A percentile compares a stretch with the other conserved stretches of the same genome.
Conservation (phyloP, 1,140 invertebrate species). For the Sitobion miscanthi region DNA sequence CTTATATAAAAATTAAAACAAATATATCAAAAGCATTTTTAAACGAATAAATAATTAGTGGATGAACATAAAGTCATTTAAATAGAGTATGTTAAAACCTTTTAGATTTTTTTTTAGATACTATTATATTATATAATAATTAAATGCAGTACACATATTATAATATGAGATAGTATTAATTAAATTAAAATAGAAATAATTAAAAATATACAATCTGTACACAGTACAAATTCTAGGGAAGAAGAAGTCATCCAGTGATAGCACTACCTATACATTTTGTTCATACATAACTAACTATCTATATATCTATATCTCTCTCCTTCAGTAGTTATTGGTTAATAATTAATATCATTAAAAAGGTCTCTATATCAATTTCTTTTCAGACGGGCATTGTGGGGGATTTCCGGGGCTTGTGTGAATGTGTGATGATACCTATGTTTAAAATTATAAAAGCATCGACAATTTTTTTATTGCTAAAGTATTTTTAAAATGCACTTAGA, state of each 20-base stretch:
- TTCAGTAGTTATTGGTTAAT: too few relatives aligned
- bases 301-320: too few relatives aligned
- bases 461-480: neutral
- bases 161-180: neutral
- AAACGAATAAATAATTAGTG: neutral
- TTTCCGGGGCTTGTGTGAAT: too few relatives aligned
- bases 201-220: neutral
- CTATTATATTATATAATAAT: neutral
- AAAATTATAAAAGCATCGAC: neutral
- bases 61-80: neutral
- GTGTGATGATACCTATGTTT: neutral
- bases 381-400: too few relatives aligned
- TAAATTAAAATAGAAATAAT: neutral
- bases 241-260: too few relatives aligned
- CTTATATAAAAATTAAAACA: neutral
- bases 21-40: neutral
- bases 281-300: too few relatives aligned
- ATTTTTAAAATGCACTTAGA: neutral
- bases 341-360: too few relatives aligned
- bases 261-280: too few relatives aligned
- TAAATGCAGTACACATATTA: neutral
- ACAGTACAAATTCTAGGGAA: too few relatives aligned
- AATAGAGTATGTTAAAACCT: neutral
- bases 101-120: neutral
- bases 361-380: too few relatives aligned